A percentile compares a stretch with the other conserved stretches of the same genome.
Evolutionary conservation across 1,140 invertebrate genomes (phyloP).

Genomic region (Myzus persicae): DNA sequence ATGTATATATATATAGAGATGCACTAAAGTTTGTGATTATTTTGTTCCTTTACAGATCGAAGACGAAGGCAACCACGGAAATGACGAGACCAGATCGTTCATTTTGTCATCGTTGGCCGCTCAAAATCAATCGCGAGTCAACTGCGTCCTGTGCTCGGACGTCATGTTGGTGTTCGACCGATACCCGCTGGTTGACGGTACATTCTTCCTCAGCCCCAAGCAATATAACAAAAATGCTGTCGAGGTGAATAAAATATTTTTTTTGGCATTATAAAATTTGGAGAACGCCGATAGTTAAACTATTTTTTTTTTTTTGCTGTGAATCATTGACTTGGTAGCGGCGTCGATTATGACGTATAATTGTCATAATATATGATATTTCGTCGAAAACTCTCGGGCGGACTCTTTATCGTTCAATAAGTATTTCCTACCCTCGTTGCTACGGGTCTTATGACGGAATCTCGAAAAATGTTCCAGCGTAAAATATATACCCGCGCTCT

Average conservation of each 20-base stretch:
- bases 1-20: neutral
- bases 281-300: neutral
- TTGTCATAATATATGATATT: neutral
- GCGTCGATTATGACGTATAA: neutral
- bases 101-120: conserved; percentile 89
- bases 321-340: neutral
- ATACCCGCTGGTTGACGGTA: conserved; percentile 96
- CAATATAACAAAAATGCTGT: conserved; percentile 85
- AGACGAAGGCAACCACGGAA: conserved; percentile 95
- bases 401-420: neutral
- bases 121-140: conserved; percentile 81
- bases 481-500: conserved; percentile 50
- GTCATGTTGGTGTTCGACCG: conserved; percentile 93
- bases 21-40: neutral
- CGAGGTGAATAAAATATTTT: conserved; percentile 70
- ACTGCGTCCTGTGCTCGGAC: conserved; percentile 88
- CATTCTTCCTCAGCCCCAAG: conserved; percentile 93
- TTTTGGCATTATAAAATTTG: neutral
- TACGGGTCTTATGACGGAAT: neutral
- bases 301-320: neutral
- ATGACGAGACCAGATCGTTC: conserved; percentile 94
- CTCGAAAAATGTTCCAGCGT: neutral
- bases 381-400: neutral
- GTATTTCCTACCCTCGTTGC: neutral
- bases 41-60: conserved; percentile 80